Evolutionary conservation across 2,797 vertebrate genomes (phyloP), one percentile per base, ranked within the genome.

Genomic region (Hephaestus fuliginosus): DNA sequence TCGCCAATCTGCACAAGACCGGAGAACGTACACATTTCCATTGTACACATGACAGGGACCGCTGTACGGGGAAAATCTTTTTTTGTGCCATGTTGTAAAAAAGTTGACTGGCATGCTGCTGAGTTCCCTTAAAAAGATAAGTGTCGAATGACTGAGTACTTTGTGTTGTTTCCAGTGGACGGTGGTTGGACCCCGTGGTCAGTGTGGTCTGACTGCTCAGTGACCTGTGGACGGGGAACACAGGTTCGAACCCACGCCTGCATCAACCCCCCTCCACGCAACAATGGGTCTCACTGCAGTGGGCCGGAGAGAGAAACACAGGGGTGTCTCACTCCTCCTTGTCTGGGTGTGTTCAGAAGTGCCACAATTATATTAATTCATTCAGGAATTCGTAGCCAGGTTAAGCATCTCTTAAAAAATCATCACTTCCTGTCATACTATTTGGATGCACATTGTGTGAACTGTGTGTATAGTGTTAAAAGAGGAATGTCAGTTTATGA

Each of bases 131-230:
- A 0, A 20, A 25, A 57, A 56, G 4, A 17, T 12, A 4, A 39
- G 4, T 15, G 15, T 28, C 0, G 1, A 25, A 58, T 65, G 17
- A 49, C 28, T 3, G 5, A n/a, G 63, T 64, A 15, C 4, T 76
- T 0, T 79, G 12, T 82, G 18, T 62, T 73, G 18, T 83, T 74
- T 46, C 20, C 87, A 98, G 97, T 95, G 84, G 91, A 96, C 0
- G 96, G 96, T 0, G 90, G 86, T 17, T 98, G 97, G 97, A 97
- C 95, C 0, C 95, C 94, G 0, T 98, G 97, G 97, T 97, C 97
- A 0, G 91, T 96, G 39, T 98, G 97, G 97, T 96, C 97, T 0
- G 95, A 95, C 88, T 98, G 97, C 86, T 94, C 96, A 0, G 95
- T 95, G 68, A 96, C 95, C 5, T 98, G 97, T 36, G 95, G 96